Evolutionary conservation across 2,888 invertebrate genomes (phyloP), one percentile per base, ranked within the genome.

Genomic region (Pristionchus maxplancki): DNA sequence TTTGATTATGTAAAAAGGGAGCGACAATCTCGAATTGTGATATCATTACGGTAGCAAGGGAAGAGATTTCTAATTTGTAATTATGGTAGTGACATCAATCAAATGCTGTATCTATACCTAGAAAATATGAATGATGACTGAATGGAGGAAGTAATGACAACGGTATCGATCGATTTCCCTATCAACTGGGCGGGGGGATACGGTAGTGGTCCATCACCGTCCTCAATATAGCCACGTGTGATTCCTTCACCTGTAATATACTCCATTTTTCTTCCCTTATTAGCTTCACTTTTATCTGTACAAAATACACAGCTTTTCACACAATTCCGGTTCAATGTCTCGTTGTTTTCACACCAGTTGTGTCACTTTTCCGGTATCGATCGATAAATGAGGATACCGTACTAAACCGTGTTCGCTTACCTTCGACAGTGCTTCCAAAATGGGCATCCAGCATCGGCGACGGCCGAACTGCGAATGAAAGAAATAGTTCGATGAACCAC

Each of bases 361-460:
- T 37, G 40, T 50, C 15, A 34, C 24, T n/a, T 53, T 53, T 24
- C 31, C 53, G 82, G 53, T 78, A 40, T 48, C 28, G 48, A 78
- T 48, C 28, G 24, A 53, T 44, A 85, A 85, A 85, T 20, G 24
- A 37, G 0, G 31, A 24, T 53, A 84, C 34, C n/a, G 44, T 84
- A 40, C 82, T 82, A 31, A 31, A 81, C 58, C n/a, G n/a, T n/a
- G 58, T 53, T 31, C 15, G 13, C 53, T 24, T 24, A 93, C 91
- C 62, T 90, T 91, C 44, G 90, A 89, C 13, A 89, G 88, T 13
- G 91, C 89, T 85, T 93, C 93, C n/a, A 86, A 40, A n/a, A 91
- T 44, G 31, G 90, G 89, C 89, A 93, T 91, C 93, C 93, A 93
- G 44, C 91, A 90, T 15, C 93, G 89, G 64, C 91, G 91, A 5